Evolutionary conservation across 2,113 vertebrate genomes (phyloP), one percentile per base, ranked within the genome.

Genomic region (Poeciliopsis retropinna): DNA sequence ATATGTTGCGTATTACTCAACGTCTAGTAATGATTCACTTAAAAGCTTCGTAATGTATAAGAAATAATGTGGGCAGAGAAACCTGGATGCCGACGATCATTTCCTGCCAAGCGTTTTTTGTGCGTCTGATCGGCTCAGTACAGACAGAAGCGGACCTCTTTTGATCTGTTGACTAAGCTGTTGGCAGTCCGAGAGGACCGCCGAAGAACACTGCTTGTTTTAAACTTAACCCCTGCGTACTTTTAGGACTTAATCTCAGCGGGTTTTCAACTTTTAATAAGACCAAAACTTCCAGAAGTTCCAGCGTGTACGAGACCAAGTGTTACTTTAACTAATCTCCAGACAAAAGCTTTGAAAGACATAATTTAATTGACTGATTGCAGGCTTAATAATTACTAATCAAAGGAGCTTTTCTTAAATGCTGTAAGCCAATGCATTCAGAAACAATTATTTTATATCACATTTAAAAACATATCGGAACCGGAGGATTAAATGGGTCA

Each of bases 261-360:
- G 60, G 2, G 29, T 67, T 77, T 75, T 47, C 29, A 70, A 75
- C 67, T 86, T 83, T 75, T 57, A 69, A 82, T 74, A 82, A 86
- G 65, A 67, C 37, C 47, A 47, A 37, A 54, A 79, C 69, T 72
- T 83, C 64, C 27, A 32, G 34, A 67, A 30, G 54, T 86, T 80
- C 72, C 8, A 30, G 60, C 70, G 67, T 85, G 71, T 28, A 34
- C 70, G 32, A 62, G 63, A 70, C 71, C 54, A 17, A 34, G 62
- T 60, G 73, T 75, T 82, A 41, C 75, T 80, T 74, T 32, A 39
- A 31, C 78, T 79, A 73, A 82, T 84, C 41, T 60, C 37, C 29
- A 60, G n/a, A 60, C 64, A 60, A 72, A 63, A 8, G 61, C 7
- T 34, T 74, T 64, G 9, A 72, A 64, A 69, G 4, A 29, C 31